Conservation (phyloP, 2,113 vertebrate species). For the Apus apus region DNA sequence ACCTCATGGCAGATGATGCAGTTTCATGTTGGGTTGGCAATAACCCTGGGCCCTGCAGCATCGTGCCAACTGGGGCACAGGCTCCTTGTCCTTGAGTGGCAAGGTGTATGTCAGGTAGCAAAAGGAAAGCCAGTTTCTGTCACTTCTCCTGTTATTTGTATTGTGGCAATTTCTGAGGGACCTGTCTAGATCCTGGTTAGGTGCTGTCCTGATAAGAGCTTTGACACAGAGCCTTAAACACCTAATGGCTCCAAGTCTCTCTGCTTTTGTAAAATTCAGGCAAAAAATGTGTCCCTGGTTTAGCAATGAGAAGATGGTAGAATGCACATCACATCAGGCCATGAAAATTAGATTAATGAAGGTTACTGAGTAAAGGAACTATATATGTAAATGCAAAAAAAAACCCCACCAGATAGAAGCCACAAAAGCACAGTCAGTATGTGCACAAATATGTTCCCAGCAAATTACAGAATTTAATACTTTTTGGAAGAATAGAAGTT, state of each 20-base stretch:
- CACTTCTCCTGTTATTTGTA: not conserved
- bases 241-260: not conserved
- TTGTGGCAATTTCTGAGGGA: not conserved
- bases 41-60: accelerated
- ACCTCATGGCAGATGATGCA: not conserved
- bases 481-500: not conserved
- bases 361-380: not conserved
- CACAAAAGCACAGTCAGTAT: not conserved
- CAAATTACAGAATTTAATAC: not conserved
- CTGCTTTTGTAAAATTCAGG: not conserved
- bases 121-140: not conserved
- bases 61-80: not conserved
- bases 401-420: not conserved
- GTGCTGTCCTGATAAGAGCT: not conserved
- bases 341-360: not conserved
- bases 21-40: not conserved
- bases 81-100: not conserved
- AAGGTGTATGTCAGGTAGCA: accelerated
- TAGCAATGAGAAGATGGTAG: not conserved
- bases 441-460: not conserved
- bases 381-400: not conserved
- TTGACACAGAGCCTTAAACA: not conserved
- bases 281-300: not conserved
- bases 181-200: accelerated
- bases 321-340: not conserved